A percentile compares a stretch with the other conserved stretches of the same genome.
phyloP scores from a whole-genome alignment of 2,888 invertebrate genomes.

The Pachliopta kotzebuea region DNA sequence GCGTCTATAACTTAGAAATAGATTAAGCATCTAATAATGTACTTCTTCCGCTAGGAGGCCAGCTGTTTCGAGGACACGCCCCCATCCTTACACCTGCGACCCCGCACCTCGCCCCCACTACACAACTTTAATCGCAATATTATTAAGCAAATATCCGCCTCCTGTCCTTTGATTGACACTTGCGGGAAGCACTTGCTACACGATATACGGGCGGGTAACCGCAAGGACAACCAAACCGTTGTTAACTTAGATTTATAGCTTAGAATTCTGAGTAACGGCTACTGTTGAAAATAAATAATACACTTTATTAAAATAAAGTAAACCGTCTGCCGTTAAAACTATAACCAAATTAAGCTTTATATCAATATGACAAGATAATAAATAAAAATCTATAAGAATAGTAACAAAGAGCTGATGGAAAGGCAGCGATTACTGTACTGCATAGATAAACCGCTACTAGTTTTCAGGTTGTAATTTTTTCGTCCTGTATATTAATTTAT shows the following conservation, averaged over 20 bases:
- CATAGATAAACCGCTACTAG: too few species aligned
- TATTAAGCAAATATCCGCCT: conserved; percentile 57
- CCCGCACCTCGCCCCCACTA: conserved; percentile 42
- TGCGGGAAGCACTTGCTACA: conserved; percentile 17
- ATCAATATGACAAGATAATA: neutral
- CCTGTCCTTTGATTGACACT: conserved; percentile 9
- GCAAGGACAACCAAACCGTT: conserved; percentile 12
- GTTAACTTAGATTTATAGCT: conserved; percentile 7
- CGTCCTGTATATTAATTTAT: too few species aligned
- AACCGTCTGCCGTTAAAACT: too few species aligned
- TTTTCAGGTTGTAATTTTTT: too few species aligned
- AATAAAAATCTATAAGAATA: neutral
- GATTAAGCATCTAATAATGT: conserved; percentile 47
- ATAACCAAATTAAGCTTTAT: too few species aligned
- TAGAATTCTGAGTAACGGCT: neutral
- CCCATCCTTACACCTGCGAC: conserved; percentile 69
- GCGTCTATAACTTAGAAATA: conserved; percentile 50
- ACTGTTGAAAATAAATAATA: neutral
- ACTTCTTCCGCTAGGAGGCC: conserved; percentile 60
- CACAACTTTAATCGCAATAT: conserved; percentile 63
- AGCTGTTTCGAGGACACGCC: conserved; percentile 74
- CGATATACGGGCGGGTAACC: conserved; percentile 23
- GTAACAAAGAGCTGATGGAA: too few species aligned
- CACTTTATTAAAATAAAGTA: neutral
- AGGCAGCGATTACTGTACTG: too few species aligned